Evolutionary conservation across 2,888 invertebrate species (phyloP).

Genomic region (Anagyrus pseudococci): DNA sequence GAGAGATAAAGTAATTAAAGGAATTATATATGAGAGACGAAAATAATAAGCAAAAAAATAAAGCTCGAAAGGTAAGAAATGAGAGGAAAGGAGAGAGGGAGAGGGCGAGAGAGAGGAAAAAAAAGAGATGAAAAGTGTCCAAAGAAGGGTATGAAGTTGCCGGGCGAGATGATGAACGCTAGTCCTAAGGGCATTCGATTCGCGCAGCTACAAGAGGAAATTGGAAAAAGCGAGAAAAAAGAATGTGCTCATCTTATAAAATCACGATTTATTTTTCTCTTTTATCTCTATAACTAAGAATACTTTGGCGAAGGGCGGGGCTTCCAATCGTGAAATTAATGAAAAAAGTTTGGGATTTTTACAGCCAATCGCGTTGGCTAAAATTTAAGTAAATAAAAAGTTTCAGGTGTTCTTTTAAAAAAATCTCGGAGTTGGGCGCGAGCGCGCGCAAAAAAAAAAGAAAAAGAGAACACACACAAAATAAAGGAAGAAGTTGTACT

Average conservation of each 20-base stretch:
- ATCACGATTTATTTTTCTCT: slow-evolving; percentile 10
- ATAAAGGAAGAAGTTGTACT: too few species aligned
- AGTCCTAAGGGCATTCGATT: slow-evolving; percentile 29
- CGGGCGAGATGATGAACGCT: slow-evolving; percentile 11
- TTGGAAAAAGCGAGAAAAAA: slow-evolving; percentile 21
- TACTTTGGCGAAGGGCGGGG: too few species aligned
- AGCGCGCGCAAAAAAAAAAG: too few species aligned
- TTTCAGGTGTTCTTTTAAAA: neutral
- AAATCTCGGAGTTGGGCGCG: too few species aligned
- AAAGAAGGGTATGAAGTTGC: neutral
- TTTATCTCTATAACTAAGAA: neutral
- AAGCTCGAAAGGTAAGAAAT: slow-evolving; percentile 28
- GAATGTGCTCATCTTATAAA: slow-evolving; percentile 4
- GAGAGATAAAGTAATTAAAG: too few species aligned
- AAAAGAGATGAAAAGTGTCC: slow-evolving; percentile 5
- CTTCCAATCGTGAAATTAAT: too few species aligned
- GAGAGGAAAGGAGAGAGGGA: slow-evolving; percentile 3
- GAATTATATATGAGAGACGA: too few species aligned
- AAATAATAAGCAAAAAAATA: neutral
- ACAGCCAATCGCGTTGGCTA: neutral
- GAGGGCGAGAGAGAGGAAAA: too few species aligned
- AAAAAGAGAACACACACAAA: too few species aligned
- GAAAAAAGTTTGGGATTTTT: too few species aligned
- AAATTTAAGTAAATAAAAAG: neutral
- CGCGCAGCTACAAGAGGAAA: slow-evolving; percentile 18